Conservation (phyloP, 35 echinoderm and acorn worm species). For the Acanthaster planci region DNA sequence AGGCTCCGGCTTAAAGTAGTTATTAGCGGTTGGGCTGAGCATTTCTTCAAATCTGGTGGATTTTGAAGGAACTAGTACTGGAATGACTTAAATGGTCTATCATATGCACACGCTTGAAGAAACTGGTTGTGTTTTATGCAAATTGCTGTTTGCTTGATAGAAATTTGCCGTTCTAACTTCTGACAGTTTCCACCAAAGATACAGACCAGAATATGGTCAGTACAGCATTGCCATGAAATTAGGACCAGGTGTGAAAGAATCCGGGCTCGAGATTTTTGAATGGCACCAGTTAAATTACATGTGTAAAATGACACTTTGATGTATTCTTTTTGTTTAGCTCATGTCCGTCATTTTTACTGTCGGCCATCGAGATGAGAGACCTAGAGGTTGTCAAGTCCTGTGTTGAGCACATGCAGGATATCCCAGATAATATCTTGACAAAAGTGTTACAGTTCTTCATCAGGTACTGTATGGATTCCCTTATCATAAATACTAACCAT, state of each 20-base stretch:
- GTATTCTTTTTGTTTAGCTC: neutral
- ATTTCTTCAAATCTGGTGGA: neutral
- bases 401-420: slow-evolving; percentile 12
- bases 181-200: too few species aligned
- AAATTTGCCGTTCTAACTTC: too few species aligned
- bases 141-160: too few species aligned
- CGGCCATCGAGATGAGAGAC: slow-evolving; percentile 3
- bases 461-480: neutral
- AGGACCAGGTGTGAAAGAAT: too few species aligned
- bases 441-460: neutral
- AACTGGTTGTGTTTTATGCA: too few species aligned
- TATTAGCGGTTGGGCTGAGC: neutral
- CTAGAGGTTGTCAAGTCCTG: neutral
- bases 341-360: neutral
- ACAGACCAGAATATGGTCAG: too few species aligned
- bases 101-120: too few species aligned
- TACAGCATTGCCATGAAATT: too few species aligned
- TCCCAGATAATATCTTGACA: neutral
- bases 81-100: too few species aligned
- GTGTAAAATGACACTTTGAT: neutral
- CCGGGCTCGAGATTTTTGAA: too few species aligned
- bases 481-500: too few species aligned
- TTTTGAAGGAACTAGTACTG: neutral
- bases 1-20: neutral
- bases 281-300: too few species aligned